Evolutionary conservation across 1,140 invertebrate species (phyloP).

Genomic region (Caenorhabditis tropicalis): DNA sequence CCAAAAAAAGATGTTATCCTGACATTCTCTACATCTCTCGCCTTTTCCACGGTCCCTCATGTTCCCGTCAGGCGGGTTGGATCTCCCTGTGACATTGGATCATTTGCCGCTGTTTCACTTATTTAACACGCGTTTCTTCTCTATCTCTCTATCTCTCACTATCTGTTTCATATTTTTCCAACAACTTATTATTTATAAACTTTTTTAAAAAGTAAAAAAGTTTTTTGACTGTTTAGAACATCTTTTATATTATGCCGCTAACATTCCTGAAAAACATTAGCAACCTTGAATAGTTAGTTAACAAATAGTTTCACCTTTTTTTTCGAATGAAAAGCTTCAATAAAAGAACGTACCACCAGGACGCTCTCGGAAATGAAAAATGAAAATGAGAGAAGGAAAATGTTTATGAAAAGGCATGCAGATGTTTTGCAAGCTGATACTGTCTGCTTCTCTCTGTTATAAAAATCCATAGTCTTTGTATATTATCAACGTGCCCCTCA

Average conservation of each 20-base stretch:
- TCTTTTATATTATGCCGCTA: too few relatives aligned
- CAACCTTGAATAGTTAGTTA: too few relatives aligned
- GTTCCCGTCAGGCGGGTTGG: slow-evolving; percentile 27
- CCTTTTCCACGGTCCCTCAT: background rate
- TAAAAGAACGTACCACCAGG: background rate
- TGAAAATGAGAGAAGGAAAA: background rate
- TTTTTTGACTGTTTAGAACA: too few relatives aligned
- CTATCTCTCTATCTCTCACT: background rate
- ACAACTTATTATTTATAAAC: too few relatives aligned
- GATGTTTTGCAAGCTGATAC: slow-evolving; percentile 10
- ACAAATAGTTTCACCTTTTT: too few relatives aligned
- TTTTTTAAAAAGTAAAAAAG: too few relatives aligned
- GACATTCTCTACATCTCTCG: slow-evolving; percentile 2
- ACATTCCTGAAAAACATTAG: too few relatives aligned
- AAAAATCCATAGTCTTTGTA: background rate
- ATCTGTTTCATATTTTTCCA: background rate
- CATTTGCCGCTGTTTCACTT: background rate
- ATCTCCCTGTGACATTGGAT: background rate
- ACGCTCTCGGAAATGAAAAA: too few relatives aligned
- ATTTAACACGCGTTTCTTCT: background rate
- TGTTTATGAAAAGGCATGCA: background rate
- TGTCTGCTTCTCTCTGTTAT: background rate
- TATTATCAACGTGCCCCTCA: background rate
- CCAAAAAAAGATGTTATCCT: slow-evolving; percentile 42
- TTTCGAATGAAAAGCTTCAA: background rate